Evolutionary conservation across 2,888 invertebrate species (phyloP).

Genomic region (Mellilla xanthometata): DNA sequence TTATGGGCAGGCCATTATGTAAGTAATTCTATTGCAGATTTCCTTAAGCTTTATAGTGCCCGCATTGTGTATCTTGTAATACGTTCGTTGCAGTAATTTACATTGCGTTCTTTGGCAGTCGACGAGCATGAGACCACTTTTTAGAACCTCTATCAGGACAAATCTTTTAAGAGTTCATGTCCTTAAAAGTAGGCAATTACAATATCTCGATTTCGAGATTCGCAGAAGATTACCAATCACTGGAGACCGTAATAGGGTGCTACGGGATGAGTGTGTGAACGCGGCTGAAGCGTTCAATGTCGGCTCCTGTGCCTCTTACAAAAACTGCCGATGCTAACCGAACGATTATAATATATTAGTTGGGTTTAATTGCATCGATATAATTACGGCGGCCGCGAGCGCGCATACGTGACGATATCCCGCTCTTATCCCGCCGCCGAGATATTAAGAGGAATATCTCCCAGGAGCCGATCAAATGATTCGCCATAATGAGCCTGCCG

Average conservation of each 20-base stretch:
- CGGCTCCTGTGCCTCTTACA: slow-evolving; percentile 65
- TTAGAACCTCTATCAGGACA: slow-evolving; percentile 13
- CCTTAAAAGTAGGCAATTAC: slow-evolving; percentile 19
- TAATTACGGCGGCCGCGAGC: slow-evolving; percentile 71
- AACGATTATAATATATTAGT: slow-evolving; percentile 83
- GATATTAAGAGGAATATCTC: slow-evolving; percentile 80
- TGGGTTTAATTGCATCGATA: slow-evolving; percentile 79
- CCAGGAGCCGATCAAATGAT: slow-evolving; percentile 74
- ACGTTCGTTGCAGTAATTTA: slow-evolving; percentile 13
- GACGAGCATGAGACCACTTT: slow-evolving; percentile 8
- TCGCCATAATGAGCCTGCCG: slow-evolving; percentile 76
- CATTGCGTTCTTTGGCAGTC: slow-evolving; percentile 9
- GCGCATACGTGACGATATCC: slow-evolving; percentile 80
- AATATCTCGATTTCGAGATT: slow-evolving; percentile 44
- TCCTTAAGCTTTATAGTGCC: slow-evolving; percentile 27
- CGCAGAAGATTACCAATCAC: slow-evolving; percentile 55
- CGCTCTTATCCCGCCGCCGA: slow-evolving; percentile 63
- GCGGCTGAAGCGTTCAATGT: slow-evolving; percentile 52
- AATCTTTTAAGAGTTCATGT: slow-evolving; percentile 15
- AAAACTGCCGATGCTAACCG: slow-evolving; percentile 74
- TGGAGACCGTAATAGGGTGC: slow-evolving; percentile 58
- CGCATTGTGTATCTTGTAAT: slow-evolving; percentile 27
- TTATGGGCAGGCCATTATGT: slow-evolving; percentile 41
- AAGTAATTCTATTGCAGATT: slow-evolving; percentile 34
- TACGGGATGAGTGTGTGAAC: slow-evolving; percentile 57